Evolutionary conservation across 2,113 vertebrate species (phyloP).

Genomic region (Amblyornis subalaris): DNA sequence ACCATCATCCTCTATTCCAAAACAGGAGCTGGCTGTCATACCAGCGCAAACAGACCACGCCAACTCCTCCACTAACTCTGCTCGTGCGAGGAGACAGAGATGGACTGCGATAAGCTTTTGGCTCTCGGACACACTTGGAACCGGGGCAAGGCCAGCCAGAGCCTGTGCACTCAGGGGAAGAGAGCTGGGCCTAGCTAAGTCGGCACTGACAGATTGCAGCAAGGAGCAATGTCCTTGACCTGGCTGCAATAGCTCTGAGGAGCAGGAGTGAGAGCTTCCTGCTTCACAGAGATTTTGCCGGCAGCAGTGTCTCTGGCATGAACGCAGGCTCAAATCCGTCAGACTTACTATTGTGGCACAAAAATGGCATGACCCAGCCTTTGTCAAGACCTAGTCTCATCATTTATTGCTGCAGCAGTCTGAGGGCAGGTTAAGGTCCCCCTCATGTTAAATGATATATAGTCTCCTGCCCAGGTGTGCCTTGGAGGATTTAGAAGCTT

Average conservation of each 20-base stretch:
- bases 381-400: neutral
- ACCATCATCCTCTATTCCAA: neutral
- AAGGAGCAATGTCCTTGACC: constrained; percentile 18
- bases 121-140: neutral
- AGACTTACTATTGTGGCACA: neutral
- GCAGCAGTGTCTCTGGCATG: neutral
- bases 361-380: neutral
- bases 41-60: neutral
- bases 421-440: neutral
- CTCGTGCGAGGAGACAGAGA: neutral
- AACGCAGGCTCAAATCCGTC: neutral
- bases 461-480: neutral
- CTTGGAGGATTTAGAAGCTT: neutral
- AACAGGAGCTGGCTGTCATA: constrained; percentile 42
- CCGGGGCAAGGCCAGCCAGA: neutral
- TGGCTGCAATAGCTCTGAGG: neutral
- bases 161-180: neutral
- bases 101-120: neutral
- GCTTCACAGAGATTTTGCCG: neutral
- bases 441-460: fast-evolving
- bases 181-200: neutral
- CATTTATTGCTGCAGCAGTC: neutral
- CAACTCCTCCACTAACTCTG: neutral
- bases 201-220: neutral
- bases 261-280: neutral